A percentile compares a stretch with the other conserved stretches of the same genome.
phyloP scores from a whole-genome alignment of 1,140 invertebrate genomes.

The Goniozus legneri region DNA sequence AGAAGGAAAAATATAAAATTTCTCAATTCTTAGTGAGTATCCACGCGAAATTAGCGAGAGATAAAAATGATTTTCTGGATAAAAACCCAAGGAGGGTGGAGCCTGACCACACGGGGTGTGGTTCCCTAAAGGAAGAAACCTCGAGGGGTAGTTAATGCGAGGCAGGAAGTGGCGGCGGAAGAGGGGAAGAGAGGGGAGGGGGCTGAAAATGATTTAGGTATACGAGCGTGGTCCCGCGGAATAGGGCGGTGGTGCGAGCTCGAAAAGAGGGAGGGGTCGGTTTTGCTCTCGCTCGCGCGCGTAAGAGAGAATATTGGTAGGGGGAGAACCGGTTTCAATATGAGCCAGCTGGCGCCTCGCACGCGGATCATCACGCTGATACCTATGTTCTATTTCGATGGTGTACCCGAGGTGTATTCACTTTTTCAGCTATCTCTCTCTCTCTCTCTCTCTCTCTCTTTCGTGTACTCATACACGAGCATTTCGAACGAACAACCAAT shows the following conservation, averaged over 20 bases:
- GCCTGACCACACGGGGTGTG: slow-evolving; percentile 25
- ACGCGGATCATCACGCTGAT: slow-evolving; percentile 37
- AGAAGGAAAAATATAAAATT: too few relatives aligned
- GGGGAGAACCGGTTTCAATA: slow-evolving; percentile 40
- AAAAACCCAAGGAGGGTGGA: slow-evolving; percentile 30
- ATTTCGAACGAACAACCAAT: too few relatives aligned
- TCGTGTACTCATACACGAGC: too few relatives aligned
- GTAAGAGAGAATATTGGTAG: background rate
- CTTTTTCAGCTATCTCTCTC: too few relatives aligned
- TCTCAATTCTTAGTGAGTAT: too few relatives aligned
- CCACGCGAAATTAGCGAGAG: too few relatives aligned
- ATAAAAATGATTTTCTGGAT: too few relatives aligned
- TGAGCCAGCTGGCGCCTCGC: slow-evolving; percentile 45
- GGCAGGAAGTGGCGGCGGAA: slow-evolving; percentile 6
- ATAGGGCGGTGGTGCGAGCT: slow-evolving; percentile 13
- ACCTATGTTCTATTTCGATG: slow-evolving; percentile 36
- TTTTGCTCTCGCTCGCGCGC: background rate
- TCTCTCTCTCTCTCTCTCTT: too few relatives aligned
- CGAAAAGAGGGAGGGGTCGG: slow-evolving; percentile 21
- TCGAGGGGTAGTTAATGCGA: slow-evolving; percentile 29
- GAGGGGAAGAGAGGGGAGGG: slow-evolving; percentile 17
- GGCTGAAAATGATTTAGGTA: slow-evolving; percentile 35
- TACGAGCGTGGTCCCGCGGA: slow-evolving; percentile 17
- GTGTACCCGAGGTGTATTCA: too few relatives aligned
- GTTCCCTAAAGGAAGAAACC: slow-evolving; percentile 21